Conservation (phyloP, 2,888 invertebrate genomes). For the Calameuta filiformis region DNA sequence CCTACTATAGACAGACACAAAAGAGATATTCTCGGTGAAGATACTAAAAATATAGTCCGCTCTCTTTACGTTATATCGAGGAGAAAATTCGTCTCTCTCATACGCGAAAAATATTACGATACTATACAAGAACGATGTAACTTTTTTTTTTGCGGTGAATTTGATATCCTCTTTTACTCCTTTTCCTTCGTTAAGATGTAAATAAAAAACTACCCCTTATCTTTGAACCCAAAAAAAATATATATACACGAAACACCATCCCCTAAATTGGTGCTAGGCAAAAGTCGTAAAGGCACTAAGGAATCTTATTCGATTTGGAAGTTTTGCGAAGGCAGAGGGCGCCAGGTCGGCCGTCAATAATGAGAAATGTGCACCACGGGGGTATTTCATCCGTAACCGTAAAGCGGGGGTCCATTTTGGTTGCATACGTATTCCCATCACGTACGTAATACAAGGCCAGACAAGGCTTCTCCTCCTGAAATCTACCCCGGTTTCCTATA, state of each 20-base stretch:
- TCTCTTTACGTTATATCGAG: neutral
- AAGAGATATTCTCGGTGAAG: neutral
- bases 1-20: too few species aligned
- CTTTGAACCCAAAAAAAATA: neutral
- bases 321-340: conserved; percentile 37
- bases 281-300: neutral
- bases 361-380: conserved; percentile 52
- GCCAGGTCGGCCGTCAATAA: conserved; percentile 54
- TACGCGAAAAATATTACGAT: neutral
- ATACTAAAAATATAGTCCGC: neutral
- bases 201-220: neutral
- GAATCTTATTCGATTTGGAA: conserved; percentile 53
- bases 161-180: too few species aligned
- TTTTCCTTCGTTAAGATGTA: neutral
- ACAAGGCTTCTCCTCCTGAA: conserved; percentile 5
- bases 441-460: conserved; percentile 51
- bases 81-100: neutral
- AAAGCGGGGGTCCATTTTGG: conserved; percentile 26
- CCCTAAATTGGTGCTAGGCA: conserved; percentile 15
- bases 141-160: neutral
- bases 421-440: conserved; percentile 47
- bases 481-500: neutral
- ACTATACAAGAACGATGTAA: neutral
- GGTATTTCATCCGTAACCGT: conserved; percentile 25
- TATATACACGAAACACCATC: conserved; percentile 21